Evolutionary conservation across 2,888 invertebrate species (phyloP).

Genomic region (Eurytoma adleriae): DNA sequence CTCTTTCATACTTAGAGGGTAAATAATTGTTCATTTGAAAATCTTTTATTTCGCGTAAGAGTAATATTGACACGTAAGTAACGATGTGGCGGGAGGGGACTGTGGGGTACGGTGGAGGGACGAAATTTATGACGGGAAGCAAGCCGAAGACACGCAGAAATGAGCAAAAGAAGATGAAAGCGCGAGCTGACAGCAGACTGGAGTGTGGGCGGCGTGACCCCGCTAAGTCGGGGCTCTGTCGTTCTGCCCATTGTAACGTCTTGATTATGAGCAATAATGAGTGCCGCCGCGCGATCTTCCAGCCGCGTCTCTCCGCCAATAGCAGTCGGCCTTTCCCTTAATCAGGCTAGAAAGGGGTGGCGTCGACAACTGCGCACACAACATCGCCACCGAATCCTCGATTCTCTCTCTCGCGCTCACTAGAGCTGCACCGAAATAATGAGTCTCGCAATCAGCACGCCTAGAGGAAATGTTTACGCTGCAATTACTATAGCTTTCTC

Average conservation of each 20-base stretch:
- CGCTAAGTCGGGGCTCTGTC: constrained; percentile 15
- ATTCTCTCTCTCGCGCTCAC: constrained; percentile 8
- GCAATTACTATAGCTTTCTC: constrained; percentile 56
- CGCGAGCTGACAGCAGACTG: background rate
- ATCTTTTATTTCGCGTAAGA: no score
- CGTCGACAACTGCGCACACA: constrained; percentile 10
- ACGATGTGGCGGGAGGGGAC: background rate
- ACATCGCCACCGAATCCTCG: constrained; percentile 47
- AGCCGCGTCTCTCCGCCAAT: background rate
- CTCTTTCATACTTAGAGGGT: no score
- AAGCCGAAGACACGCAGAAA: constrained; percentile 7
- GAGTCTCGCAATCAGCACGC: constrained; percentile 72
- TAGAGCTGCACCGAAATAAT: constrained; percentile 69
- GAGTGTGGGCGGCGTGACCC: background rate
- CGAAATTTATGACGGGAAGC: constrained; percentile 20
- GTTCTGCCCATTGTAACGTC: constrained; percentile 63
- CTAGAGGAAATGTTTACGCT: constrained; percentile 70
- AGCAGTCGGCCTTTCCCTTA: constrained; percentile 48
- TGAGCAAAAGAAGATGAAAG: constrained; percentile 42
- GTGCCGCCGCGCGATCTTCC: constrained; percentile 52
- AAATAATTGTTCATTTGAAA: no score
- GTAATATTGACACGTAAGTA: background rate
- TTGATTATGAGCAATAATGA: constrained; percentile 73
- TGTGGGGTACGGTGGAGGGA: background rate
- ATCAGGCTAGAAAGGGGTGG: constrained; percentile 58